These are phyloP conservation scores for Xanthia togata DNA, from an alignment of 2,888 invertebrate genomes.

Conservation along the genomic window DNA sequence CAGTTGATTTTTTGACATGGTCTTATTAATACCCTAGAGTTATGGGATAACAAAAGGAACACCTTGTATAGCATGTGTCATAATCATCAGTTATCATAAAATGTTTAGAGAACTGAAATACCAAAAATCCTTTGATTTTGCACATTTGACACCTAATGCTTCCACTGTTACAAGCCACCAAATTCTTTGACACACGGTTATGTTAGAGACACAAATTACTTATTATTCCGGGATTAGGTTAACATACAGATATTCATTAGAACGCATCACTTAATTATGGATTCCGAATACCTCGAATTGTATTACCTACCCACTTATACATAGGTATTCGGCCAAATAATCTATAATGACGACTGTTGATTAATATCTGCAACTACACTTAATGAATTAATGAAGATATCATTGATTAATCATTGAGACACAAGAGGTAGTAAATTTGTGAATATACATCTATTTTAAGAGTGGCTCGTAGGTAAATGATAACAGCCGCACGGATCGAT, in stretches of 20 bases:
- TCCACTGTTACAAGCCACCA: neutral
- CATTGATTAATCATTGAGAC: neutral
- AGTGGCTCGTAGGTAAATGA: neutral
- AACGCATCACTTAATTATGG: conserved; percentile 7
- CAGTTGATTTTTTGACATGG: no score
- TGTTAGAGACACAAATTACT: neutral
- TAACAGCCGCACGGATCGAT: neutral
- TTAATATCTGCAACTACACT: neutral
- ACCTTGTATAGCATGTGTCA: no score
- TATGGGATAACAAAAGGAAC: no score
- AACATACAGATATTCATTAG: conserved; percentile 31
- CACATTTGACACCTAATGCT: neutral
- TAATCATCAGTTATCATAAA: neutral
- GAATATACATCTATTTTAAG: neutral
- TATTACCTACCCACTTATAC: conserved; percentile 11
- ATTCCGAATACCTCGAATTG: conserved; percentile 30
- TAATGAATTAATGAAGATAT: conserved; percentile 4
- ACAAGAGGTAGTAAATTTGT: neutral
- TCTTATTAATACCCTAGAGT: no score
- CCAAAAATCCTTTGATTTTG: neutral
- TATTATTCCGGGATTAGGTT: neutral
- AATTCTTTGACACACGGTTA: neutral
- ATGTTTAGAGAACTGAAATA: neutral
- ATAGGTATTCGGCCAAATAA: conserved; percentile 9
- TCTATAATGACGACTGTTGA: neutral